Percentiles rank a stretch among this genome's conserved stretches.
phyloP scores from a whole-genome alignment of 1,140 invertebrate genomes.

The Melitaea cinxia region DNA sequence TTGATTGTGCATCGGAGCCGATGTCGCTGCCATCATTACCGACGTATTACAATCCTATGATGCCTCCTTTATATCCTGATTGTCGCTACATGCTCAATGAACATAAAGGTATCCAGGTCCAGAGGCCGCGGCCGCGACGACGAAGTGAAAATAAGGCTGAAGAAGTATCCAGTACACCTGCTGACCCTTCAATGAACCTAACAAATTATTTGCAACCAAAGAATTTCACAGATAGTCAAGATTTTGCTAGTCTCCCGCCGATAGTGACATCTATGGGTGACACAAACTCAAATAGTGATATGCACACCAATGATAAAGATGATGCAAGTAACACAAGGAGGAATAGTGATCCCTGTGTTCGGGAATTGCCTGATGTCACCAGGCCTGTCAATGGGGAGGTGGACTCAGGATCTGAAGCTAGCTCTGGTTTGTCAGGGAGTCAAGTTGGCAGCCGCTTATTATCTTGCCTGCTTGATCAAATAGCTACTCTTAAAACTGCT shows the following conservation, averaged over 20 bases:
- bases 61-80: constrained; percentile 58
- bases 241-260: constrained; percentile 69
- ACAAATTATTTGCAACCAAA: constrained; percentile 68
- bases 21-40: constrained; percentile 67
- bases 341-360: constrained; percentile 77
- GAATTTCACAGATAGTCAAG: constrained; percentile 70
- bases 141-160: constrained; percentile 60
- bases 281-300: constrained; percentile 71
- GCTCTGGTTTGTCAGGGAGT: constrained; percentile 67
- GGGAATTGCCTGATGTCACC: constrained; percentile 68
- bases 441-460: constrained; percentile 72
- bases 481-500: constrained; percentile 68
- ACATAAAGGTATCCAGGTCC: constrained; percentile 63
- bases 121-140: constrained; percentile 54
- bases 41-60: constrained; percentile 56
- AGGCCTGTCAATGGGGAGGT: constrained; percentile 66
- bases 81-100: constrained; percentile 58
- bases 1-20: constrained; percentile 57
- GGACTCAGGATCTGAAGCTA: constrained; percentile 66
- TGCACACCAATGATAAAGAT: constrained; percentile 67
- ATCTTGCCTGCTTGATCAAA: constrained; percentile 77
- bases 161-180: constrained; percentile 55
- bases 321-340: constrained; percentile 65
- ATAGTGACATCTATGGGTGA: constrained; percentile 72
- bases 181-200: constrained; percentile 44